Base-by-base conservation (phyloP, 2,113 vertebrate species). In the Candoia aspera region DNA sequence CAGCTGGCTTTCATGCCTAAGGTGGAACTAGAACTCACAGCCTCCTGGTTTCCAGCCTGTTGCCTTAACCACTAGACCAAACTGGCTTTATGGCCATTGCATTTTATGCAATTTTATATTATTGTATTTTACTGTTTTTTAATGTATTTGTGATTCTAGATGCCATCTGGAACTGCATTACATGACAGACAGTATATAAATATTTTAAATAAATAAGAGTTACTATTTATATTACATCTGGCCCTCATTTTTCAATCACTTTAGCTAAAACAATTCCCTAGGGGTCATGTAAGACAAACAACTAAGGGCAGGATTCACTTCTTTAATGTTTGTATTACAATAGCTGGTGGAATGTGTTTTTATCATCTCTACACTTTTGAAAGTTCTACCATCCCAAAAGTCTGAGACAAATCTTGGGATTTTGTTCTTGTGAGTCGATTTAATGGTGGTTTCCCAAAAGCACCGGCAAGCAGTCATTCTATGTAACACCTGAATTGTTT, bases 401-500 rank as follows among this genome's bases (percentile, higher is more conserved):
- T 59, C 57, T 88, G 33, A 59, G 19, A 88, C 53, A 53, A 33
- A 68, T 54, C 54, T 73, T 10, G 49, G 29, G 29, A 8, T 37
- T 21, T n/a, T 64, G 26, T 89, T 89, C 37, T 46, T 13, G 37
- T 46, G 58, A 87, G 12, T 37, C 9, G 55, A 88, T 46, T 57
- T 23, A 46, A 62, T 24, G 87, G n/a, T 73, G 62, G 49, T 15
- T 17, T 73, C 49, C 37, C 37, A 60, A 88, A 88, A 73, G 29
- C 46, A 68, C 15, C 2, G 46, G 49, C 8, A 68, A 60, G 24
- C 42, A 46, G 26, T 23, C 24, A 62, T 42, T 79, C 68, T 37
- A 54, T 94, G 0, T 73, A 87, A 73, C 92, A 90, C 57, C 62
- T 11, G 54, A 26, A 92, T 46, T 92, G 21, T 26, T 46, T 60